Evolutionary conservation across 2,888 invertebrate species (phyloP).

Genomic region (Cyrtodaria siliqua): DNA sequence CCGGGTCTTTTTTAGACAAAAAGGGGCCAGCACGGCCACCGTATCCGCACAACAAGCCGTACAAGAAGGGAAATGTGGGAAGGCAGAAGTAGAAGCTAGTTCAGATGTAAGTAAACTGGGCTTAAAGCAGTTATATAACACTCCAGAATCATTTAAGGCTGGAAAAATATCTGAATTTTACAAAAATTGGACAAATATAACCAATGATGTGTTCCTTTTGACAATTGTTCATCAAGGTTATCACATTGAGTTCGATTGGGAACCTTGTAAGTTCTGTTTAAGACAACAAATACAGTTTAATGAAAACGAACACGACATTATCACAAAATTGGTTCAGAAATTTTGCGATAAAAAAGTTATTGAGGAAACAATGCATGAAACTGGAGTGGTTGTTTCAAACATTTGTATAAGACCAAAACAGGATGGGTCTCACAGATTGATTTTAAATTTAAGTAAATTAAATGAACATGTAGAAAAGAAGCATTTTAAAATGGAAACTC

Average conservation of each 20-base stretch:
- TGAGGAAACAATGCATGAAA: not conserved
- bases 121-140: no score
- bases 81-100: no score
- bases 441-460: constrained; percentile 15
- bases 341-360: constrained; percentile 5
- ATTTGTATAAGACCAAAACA: constrained; percentile 27
- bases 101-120: no score
- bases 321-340: not conserved
- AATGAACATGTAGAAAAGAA: constrained; percentile 30
- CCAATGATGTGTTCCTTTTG: not conserved
- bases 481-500: constrained; percentile 50
- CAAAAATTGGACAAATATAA: not conserved
- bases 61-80: no score
- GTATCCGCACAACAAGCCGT: no score
- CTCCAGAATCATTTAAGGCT: not conserved
- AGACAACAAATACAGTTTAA: not conserved
- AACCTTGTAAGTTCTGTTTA: not conserved
- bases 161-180: not conserved
- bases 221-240: not conserved
- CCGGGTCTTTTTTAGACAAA: no score
- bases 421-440: constrained; percentile 25
- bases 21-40: no score
- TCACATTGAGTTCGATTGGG: not conserved
- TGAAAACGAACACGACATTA: constrained; percentile 4
- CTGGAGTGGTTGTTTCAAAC: constrained; percentile 3